A percentile compares a stretch with the other conserved stretches of the same genome.
Conservation (phyloP, 2,888 invertebrate species). For the Rhamphomyia laevipes region DNA sequence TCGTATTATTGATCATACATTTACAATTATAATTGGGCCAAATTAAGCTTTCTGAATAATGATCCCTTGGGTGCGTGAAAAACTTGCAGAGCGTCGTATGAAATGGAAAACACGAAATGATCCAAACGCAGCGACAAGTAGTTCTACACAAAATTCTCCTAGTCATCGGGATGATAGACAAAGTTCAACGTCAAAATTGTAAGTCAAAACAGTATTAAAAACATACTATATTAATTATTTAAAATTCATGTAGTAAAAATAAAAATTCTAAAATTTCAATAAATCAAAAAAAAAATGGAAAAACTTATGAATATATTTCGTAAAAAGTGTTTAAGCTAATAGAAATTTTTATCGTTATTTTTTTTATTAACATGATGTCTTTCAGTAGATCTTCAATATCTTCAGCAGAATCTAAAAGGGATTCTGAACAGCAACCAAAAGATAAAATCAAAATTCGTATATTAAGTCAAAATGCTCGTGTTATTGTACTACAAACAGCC, state of each 20-base stretch:
- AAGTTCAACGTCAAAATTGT: conserved; percentile 22
- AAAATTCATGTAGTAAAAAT: too few relatives aligned
- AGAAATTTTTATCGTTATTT: not conserved
- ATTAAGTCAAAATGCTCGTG: conserved; percentile 31
- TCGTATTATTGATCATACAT: too few relatives aligned
- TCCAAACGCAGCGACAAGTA: conserved; percentile 13
- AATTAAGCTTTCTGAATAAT: conserved; percentile 15
- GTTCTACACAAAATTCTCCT: conserved; percentile 5
- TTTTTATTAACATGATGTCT: not conserved
- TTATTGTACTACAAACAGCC: conserved; percentile 26
- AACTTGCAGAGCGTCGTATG: conserved; percentile 35
- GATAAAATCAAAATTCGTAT: conserved; percentile 28
- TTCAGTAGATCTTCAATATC: too few relatives aligned
- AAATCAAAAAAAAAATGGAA: conserved; percentile 26
- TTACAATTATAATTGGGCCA: too few relatives aligned
- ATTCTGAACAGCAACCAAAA: conserved; percentile 7
- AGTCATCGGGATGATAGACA: conserved; percentile 10
- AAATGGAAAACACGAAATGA: conserved; percentile 32
- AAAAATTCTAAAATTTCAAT: conserved; percentile 6
- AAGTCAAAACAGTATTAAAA: conserved; percentile 13
- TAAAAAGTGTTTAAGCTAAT: conserved; percentile 19
- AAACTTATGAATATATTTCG: conserved; percentile 31
- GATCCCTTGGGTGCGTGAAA: conserved; percentile 38
- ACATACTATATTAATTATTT: too few relatives aligned
- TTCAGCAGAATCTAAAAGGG: too few relatives aligned